Evolutionary conservation across 30 jellyfish, hydroid and myxozoan species (phyloP).

Genomic region (Morbakka virulenta): DNA sequence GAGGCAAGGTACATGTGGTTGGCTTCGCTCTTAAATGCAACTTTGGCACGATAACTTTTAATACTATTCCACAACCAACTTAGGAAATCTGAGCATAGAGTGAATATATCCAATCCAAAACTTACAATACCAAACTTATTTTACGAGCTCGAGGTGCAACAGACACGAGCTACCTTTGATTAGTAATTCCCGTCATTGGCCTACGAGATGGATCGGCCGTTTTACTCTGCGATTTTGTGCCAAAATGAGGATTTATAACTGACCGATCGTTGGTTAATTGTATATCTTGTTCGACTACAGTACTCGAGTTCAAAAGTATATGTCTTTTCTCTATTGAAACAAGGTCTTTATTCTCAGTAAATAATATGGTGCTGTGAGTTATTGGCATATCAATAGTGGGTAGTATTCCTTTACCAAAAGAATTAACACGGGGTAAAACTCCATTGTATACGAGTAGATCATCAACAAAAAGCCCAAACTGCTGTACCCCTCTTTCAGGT

Average conservation of each 20-base stretch:
- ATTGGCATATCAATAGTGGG: slow-evolving; percentile 82
- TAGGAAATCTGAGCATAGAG: too few relatives aligned
- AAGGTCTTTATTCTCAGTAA: slow-evolving; percentile 64
- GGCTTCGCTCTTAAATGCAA: too few relatives aligned
- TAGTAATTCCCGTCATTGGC: not conserved
- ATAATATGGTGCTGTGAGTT: slow-evolving; percentile 65
- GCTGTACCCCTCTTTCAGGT: slow-evolving; percentile 92
- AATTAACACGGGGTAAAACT: slow-evolving; percentile 68
- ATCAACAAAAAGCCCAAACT: slow-evolving; percentile 81
- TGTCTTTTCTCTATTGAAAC: slow-evolving; percentile 23
- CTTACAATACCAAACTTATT: too few relatives aligned
- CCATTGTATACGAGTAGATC: slow-evolving; percentile 95
- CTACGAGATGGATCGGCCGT: slow-evolving; percentile 46
- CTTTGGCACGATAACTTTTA: too few relatives aligned
- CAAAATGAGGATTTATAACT: slow-evolving; percentile 42
- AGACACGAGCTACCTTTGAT: not conserved
- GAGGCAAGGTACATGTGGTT: too few relatives aligned
- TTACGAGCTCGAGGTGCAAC: too few relatives aligned
- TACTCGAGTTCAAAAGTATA: slow-evolving; percentile 59
- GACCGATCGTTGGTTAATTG: slow-evolving; percentile 80
- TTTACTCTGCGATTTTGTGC: slow-evolving; percentile 31
- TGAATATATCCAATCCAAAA: too few relatives aligned
- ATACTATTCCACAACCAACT: too few relatives aligned
- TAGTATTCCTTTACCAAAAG: slow-evolving; percentile 72
- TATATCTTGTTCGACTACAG: slow-evolving; percentile 62